Evolutionary conservation across 2,797 vertebrate genomes (phyloP), one percentile per base, ranked within the genome.

Genomic region (Chaetodon trifasciatus): DNA sequence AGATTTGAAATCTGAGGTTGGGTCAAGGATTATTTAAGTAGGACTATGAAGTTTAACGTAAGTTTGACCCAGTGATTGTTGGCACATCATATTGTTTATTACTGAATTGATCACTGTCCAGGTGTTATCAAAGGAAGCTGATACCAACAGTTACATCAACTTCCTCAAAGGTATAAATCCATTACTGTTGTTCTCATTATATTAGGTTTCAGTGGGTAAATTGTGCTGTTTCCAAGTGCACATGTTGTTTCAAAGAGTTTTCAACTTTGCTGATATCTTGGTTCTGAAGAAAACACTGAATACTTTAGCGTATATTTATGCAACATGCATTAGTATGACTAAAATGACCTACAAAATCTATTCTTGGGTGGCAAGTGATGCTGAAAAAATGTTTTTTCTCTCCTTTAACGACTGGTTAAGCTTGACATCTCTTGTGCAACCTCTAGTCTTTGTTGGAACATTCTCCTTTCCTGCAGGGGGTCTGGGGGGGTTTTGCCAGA

Each of bases 371-470:
- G 46, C n/a, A 15, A 24, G 35, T 0, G 2, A 32, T 3, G 7
- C 3, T 44, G 32, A 79, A 77, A 74, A 76, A 28, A 39, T 55
- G 66, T 64, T 85, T 92, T 92, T 67, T 56, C 47, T 61, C n/a
- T 66, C 15, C 47, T 68, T 55, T 2, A 82, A 56, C 0, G 58
- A 78, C 40, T 44, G 24, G 6, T 60, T 76, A 44, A 72, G 64
- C 76, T 80, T 70, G 72, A 70, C n/a, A 4, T 68, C 42, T 78
- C 19, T 86, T 74, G 70, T 82, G 64, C 75, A 69, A 72, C 52
- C 64, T 84, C 24, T n/a, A 46, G 28, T 78, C 81, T 86, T 90
- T 91, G 86, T 85, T 70, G 74, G 40, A 82, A 84, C 89, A 91
- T 85, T 92, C 74, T 69, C 61, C 60, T 37, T 60, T 74, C 52